phyloP scores from a whole-genome alignment of 2,797 vertebrate species.

The Crypturellus tataupa region DNA sequence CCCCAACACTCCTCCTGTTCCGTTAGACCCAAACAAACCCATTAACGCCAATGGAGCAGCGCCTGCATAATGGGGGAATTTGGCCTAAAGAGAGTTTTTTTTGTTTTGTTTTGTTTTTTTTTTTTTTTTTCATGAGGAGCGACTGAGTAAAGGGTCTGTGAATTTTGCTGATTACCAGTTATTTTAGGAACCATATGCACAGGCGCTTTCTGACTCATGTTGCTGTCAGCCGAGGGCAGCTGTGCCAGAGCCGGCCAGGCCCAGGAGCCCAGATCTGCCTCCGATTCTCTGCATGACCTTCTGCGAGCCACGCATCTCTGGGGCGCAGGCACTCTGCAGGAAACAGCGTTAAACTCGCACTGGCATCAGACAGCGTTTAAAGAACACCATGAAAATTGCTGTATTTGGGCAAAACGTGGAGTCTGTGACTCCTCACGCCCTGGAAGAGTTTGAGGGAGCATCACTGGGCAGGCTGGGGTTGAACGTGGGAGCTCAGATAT shows the following conservation, averaged over 20 bases:
- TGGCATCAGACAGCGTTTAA: background rate
- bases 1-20: background rate
- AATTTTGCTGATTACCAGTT: constrained; percentile 68
- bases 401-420: background rate
- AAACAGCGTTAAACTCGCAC: background rate
- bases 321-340: background rate
- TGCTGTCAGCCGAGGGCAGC: constrained; percentile 67
- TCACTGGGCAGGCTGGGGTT: background rate
- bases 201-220: constrained; percentile 54
- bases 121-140: constrained; percentile 35
- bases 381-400: background rate
- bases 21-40: constrained; percentile 14
- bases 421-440: background rate
- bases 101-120: constrained; percentile 21
- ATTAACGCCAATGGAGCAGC: constrained; percentile 16
- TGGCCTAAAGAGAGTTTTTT: constrained; percentile 24
- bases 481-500: background rate
- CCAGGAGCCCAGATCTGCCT: background rate
- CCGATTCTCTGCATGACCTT: background rate
- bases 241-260: constrained; percentile 31
- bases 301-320: background rate
- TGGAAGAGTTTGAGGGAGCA: background rate
- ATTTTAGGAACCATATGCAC: constrained; percentile 70
- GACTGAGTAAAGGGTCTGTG: constrained; percentile 53
- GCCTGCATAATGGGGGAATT: background rate